A percentile compares a stretch with the other conserved stretches of the same genome.
Evolutionary conservation across 2,888 invertebrate species (phyloP).

Genomic region (Cerceris rybyensis): DNA sequence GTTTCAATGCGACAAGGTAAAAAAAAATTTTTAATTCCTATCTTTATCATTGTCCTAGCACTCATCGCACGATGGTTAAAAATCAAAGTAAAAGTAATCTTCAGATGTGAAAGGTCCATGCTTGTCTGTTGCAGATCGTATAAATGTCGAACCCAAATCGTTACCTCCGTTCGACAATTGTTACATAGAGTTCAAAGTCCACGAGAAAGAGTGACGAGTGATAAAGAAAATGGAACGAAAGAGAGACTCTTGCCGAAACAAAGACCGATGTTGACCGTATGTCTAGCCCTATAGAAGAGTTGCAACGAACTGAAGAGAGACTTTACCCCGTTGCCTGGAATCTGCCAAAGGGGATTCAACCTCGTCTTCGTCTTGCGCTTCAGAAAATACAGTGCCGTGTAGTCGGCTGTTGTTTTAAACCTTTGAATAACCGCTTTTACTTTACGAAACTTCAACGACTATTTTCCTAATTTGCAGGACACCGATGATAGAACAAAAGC

Average conservation of each 20-base stretch:
- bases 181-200: not conserved
- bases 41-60: too few relatives aligned
- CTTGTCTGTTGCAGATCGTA: not conserved
- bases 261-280: slow-evolving; percentile 76
- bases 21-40: too few relatives aligned
- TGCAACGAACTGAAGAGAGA: slow-evolving; percentile 56
- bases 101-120: not conserved
- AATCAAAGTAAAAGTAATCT: too few relatives aligned
- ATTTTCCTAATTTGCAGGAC: slow-evolving; percentile 5
- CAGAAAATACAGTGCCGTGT: slow-evolving; percentile 14
- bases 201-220: slow-evolving; percentile 36
- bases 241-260: slow-evolving; percentile 73
- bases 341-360: slow-evolving; percentile 53
- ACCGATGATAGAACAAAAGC: not conserved
- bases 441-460: not conserved
- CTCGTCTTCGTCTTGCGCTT: slow-evolving; percentile 26
- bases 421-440: slow-evolving; percentile 15
- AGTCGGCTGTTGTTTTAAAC: slow-evolving; percentile 1
- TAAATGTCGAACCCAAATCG: not conserved
- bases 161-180: slow-evolving; percentile 21
- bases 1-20: too few relatives aligned
- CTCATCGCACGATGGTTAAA: too few relatives aligned
- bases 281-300: slow-evolving; percentile 75
- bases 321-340: slow-evolving; percentile 8
- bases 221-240: slow-evolving; percentile 38